Evolutionary conservation across 2,113 vertebrate species (phyloP), one percentile per base, ranked within the genome.

Genomic region (Crotalus viridis): DNA sequence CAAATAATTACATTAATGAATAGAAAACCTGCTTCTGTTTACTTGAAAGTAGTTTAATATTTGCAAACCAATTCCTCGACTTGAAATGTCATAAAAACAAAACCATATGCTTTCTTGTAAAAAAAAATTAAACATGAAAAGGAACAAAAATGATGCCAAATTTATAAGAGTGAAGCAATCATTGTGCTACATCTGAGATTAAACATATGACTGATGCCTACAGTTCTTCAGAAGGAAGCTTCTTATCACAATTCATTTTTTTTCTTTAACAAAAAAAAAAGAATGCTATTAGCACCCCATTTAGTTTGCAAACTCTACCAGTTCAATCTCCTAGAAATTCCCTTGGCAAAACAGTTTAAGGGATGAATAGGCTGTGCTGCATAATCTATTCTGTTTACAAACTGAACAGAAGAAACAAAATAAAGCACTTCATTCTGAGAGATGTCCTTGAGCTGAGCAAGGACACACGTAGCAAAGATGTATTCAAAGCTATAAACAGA

Each of bases 261-360:
- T 69, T 69, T 88, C 33, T 92, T 43, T 46, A 74, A 81, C 1
- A 43, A 87, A 39, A 43, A 69, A 39, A 87, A 52, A 43, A 54
- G 55, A 21, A 74, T 92, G 88, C 61, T 15, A 54, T 89, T 74
- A 92, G 33, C 15, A n/a, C 9, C 3, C 48, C 51, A 89, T 74
- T 21, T 54, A 92, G 12, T 94, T 2, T 61, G 64, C 91, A 10
- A 95, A 93, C 21, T 39, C 9, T 90, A 74, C 69, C n/a, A 15
- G 52, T 88, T 12, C 1, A 2, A 8, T 5, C 85, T n/a, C 43
- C 64, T 89, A 88, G 88, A 88, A 74, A 90, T 24, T 89, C 2
- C 51, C 10, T 91, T 89, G 51, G 48, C 19, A 94, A 94, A 94
- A 24, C 21, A 91, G 7, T 10, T 86, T 87, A 46, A 89, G 9